phyloP scores from a whole-genome alignment of 2,797 vertebrate genomes.

The Xerus rutilus region DNA sequence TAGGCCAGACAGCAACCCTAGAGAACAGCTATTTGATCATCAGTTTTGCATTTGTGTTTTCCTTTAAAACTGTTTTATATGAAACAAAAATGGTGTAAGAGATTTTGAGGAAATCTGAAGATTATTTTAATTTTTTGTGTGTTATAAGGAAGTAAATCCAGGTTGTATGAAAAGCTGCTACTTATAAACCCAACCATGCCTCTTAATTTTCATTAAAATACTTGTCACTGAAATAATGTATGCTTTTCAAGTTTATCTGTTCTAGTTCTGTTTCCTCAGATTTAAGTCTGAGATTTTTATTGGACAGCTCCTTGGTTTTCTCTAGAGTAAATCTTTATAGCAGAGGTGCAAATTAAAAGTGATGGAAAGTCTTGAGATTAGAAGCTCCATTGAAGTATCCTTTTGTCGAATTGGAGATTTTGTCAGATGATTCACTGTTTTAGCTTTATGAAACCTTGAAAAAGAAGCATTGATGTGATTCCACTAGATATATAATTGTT shows the following conservation, averaged over 20 bases:
- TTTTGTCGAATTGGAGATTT: conserved; percentile 56
- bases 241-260: conserved; percentile 55
- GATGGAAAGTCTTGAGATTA: conserved; percentile 49
- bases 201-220: conserved; percentile 55
- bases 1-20: background rate
- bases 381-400: background rate
- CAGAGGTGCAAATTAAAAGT: conserved; percentile 66
- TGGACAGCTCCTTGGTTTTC: conserved; percentile 36
- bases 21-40: conserved; percentile 37
- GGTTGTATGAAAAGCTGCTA: conserved; percentile 39
- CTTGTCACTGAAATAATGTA: conserved; percentile 69
- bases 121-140: conserved; percentile 19
- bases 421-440: background rate
- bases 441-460: conserved; percentile 40
- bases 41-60: conserved; percentile 61
- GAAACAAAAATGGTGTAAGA: conserved; percentile 51
- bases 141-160: background rate
- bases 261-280: conserved; percentile 52
- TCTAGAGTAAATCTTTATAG: conserved; percentile 29
- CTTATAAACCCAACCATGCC: background rate
- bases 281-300: conserved; percentile 26
- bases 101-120: conserved; percentile 41
- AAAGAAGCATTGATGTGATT: background rate
- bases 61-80: background rate
- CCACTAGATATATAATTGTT: background rate